These are phyloP conservation scores for Zaprionus lineosus DNA, from an alignment of 2,888 invertebrate species.

Conservation along the genomic window DNA sequence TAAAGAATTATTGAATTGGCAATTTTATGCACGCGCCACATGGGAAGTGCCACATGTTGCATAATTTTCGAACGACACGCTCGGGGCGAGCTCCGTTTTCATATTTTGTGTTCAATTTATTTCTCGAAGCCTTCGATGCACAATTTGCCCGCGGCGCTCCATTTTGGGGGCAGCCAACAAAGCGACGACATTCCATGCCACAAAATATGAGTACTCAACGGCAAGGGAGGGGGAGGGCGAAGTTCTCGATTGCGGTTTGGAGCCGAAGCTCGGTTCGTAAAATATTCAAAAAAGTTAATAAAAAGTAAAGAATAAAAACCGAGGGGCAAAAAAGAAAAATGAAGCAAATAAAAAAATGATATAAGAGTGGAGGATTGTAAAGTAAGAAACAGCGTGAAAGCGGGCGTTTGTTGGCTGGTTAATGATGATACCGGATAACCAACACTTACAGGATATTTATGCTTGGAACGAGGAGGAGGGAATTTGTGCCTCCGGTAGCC, in stretches of 20 bases:
- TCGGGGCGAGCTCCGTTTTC: slow-evolving; percentile 1
- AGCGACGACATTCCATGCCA: slow-evolving; percentile 62
- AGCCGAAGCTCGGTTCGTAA: slow-evolving; percentile 45
- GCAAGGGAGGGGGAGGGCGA: slow-evolving; percentile 12
- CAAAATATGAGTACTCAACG: slow-evolving; percentile 53
- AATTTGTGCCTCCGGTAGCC: slow-evolving; percentile 21
- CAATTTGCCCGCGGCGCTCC: slow-evolving; percentile 42
- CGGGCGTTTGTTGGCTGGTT: slow-evolving; percentile 66
- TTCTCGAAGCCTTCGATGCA: slow-evolving; percentile 1
- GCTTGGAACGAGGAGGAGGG: slow-evolving; percentile 39
- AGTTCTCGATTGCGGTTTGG: slow-evolving; percentile 45
- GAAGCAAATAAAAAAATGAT: not conserved
- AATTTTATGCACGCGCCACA: slow-evolving; percentile 45
- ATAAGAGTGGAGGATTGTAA: slow-evolving; percentile 1
- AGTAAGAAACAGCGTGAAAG: slow-evolving; percentile 61
- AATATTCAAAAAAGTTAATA: slow-evolving; percentile 60
- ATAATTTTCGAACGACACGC: slow-evolving; percentile 38
- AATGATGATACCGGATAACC: slow-evolving; percentile 72
- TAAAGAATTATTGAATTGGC: slow-evolving; percentile 39
- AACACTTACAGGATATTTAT: slow-evolving; percentile 73
- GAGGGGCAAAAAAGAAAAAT: not conserved
- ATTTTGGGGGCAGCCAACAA: slow-evolving; percentile 47
- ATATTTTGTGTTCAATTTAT: slow-evolving; percentile 19
- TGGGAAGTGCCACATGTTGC: slow-evolving; percentile 60
- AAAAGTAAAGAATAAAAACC: no score